A percentile compares a stretch with the other conserved stretches of the same genome.
phyloP scores from a whole-genome alignment of 2,113 vertebrate genomes.

The Illadopsis cleaveri region DNA sequence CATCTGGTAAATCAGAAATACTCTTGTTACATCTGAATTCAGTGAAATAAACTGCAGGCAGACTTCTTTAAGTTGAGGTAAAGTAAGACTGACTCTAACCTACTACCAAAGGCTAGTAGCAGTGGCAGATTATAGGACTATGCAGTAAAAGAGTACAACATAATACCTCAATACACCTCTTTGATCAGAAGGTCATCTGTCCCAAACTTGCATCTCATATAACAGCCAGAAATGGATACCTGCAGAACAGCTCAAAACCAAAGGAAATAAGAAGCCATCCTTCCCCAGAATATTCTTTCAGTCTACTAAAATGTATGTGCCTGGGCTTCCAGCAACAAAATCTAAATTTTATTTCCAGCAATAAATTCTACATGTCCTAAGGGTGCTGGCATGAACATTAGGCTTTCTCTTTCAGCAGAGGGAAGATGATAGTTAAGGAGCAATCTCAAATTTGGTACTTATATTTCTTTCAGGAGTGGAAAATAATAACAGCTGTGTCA shows the following conservation, averaged over 20 bases:
- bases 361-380: neutral
- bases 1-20: neutral
- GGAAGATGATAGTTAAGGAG: neutral
- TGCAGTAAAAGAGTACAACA: neutral
- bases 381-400: neutral
- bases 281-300: neutral
- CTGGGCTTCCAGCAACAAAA: neutral
- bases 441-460: neutral
- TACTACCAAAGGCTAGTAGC: neutral
- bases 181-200: neutral
- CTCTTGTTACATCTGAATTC: neutral
- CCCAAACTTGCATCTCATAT: neutral
- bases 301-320: neutral
- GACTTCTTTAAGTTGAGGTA: neutral
- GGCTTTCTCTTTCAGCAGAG: neutral
- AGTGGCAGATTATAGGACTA: neutral
- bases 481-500: neutral
- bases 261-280: neutral
- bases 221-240: neutral
- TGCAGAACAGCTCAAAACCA: neutral
- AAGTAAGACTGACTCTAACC: neutral
- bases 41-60: neutral
- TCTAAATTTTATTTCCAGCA: neutral
- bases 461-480: neutral
- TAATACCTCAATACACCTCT: neutral